Conservation (phyloP, 2,113 vertebrate genomes). For the Menidia beryllina region DNA sequence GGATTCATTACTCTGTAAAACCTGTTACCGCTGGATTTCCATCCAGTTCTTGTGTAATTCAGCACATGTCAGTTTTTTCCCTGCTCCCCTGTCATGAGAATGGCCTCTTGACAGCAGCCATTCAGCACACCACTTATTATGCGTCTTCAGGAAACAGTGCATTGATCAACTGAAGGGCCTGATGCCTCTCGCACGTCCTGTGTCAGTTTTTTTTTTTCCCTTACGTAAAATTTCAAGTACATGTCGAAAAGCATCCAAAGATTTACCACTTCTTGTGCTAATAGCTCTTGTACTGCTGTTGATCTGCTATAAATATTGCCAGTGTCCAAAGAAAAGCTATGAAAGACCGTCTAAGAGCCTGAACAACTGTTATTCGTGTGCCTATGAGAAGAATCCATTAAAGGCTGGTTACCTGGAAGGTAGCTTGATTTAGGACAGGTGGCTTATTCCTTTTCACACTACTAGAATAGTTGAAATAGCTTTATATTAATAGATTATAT, state of each 20-base stretch:
- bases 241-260: not conserved
- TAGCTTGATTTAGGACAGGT: not conserved
- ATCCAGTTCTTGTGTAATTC: too few relatives aligned
- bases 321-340: too few relatives aligned
- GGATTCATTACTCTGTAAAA: too few relatives aligned
- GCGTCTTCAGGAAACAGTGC: too few relatives aligned
- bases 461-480: not conserved
- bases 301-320: too few relatives aligned
- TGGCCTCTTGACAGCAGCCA: too few relatives aligned
- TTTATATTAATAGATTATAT: conserved; percentile 16
- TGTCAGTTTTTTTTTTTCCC: too few relatives aligned
- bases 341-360: too few relatives aligned
- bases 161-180: not conserved
- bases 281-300: not conserved
- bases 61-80: too few relatives aligned
- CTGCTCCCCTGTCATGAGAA: too few relatives aligned
- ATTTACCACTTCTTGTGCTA: not conserved
- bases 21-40: too few relatives aligned
- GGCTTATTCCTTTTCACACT: not conserved
- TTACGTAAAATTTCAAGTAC: not conserved
- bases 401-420: not conserved
- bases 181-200: not conserved
- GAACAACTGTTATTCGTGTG: not conserved
- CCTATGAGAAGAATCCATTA: not conserved
- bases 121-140: too few relatives aligned